Conservation (phyloP, 2,113 vertebrate species). For the Urocynchramus pylzowi region DNA sequence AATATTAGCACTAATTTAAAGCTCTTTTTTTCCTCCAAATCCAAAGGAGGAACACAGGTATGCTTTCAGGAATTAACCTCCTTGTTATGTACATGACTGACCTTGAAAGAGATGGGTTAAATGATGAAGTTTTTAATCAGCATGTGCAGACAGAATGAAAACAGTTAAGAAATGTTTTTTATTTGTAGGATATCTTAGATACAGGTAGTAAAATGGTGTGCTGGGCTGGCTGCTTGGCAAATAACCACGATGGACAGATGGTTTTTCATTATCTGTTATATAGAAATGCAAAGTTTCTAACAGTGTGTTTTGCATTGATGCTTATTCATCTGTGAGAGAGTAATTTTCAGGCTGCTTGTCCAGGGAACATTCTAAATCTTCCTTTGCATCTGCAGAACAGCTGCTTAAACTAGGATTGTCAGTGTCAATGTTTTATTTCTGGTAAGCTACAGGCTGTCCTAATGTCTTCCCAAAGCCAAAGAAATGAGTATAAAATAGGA, state of each 20-base stretch:
- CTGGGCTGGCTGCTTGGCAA: conserved; percentile 46
- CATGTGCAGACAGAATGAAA: not conserved
- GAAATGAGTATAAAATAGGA: not conserved
- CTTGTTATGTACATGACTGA: not conserved
- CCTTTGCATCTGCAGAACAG: conserved; percentile 67
- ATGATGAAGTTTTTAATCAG: not conserved
- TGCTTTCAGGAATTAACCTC: not conserved
- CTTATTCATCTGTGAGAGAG: conserved; percentile 61
- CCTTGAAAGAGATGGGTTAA: not conserved
- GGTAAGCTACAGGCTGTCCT: conserved; percentile 15
- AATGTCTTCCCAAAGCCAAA: conserved; percentile 44
- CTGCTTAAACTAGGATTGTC: conserved; percentile 61
- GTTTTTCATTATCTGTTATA: conserved; percentile 65
- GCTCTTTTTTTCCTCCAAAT: not conserved
- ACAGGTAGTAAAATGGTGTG: conserved; percentile 4
- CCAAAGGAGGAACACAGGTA: not conserved
- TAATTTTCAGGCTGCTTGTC: conserved; percentile 68
- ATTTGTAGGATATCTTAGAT: conserved; percentile 32
- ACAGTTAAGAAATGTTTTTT: not conserved
- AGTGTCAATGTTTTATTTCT: conserved; percentile 52
- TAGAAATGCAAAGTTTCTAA: conserved; percentile 35
- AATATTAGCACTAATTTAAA: not conserved
- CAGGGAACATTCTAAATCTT: conserved; percentile 62
- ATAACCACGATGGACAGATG: conserved; percentile 61
- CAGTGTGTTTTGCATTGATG: conserved; percentile 27